phyloP scores from a whole-genome alignment of 2,113 vertebrate species.

The Coturnix japonica region DNA sequence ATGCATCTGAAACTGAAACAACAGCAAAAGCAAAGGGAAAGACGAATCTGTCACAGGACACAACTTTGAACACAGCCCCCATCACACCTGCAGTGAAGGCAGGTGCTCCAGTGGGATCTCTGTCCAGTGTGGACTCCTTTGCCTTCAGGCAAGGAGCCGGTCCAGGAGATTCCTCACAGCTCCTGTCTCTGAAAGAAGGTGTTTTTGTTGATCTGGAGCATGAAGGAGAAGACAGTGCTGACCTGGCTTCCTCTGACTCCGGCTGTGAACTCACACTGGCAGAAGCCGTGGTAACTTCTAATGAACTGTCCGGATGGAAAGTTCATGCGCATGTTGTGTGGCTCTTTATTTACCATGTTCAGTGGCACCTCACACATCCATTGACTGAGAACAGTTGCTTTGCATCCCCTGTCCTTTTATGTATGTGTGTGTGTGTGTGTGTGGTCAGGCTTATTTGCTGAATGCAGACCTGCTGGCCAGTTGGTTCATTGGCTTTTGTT shows the following conservation, averaged over 20 bases:
- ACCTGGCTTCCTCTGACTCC: slow-evolving; percentile 74
- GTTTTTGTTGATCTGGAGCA: slow-evolving; percentile 30
- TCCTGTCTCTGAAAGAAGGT: slow-evolving; percentile 13
- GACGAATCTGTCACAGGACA: neutral
- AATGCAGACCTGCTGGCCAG: slow-evolving; percentile 60
- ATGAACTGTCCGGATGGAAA: slow-evolving; percentile 56
- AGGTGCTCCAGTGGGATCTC: neutral
- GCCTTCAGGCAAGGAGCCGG: neutral
- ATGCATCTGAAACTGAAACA: neutral
- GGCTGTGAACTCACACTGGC: slow-evolving; percentile 81
- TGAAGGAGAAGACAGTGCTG: slow-evolving; percentile 35
- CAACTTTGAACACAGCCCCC: neutral
- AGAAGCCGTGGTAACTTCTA: slow-evolving; percentile 79
- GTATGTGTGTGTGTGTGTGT: slow-evolving; percentile 49
- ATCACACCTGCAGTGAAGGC: neutral
- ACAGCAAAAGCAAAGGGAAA: neutral
- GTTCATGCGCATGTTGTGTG: slow-evolving; percentile 77
- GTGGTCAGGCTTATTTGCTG: slow-evolving; percentile 63
- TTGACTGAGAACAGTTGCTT: slow-evolving; percentile 75
- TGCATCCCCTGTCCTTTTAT: slow-evolving; percentile 70
- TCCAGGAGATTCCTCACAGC: slow-evolving; percentile 24
- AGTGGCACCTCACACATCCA: slow-evolving; percentile 70
- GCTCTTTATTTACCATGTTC: slow-evolving; percentile 72
- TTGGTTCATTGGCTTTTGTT: slow-evolving; percentile 65
- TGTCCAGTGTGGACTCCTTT: neutral